Evolutionary conservation across 2,888 invertebrate genomes (phyloP), one percentile per base, ranked within the genome.

Genomic region (Cordilura impudica): DNA sequence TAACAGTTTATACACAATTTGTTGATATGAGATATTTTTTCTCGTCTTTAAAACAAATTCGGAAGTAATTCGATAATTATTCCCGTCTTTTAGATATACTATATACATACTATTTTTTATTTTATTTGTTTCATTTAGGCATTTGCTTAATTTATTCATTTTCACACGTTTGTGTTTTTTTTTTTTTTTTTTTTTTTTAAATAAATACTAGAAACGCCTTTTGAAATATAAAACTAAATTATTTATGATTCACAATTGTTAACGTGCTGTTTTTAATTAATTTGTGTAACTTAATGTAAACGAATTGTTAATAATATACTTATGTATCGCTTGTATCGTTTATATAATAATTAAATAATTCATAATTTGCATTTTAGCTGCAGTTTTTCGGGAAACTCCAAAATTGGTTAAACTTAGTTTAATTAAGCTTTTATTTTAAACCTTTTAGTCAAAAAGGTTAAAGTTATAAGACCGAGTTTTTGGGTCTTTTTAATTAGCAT

Each of bases 121-220:
- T 35, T 6, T n/a, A n/a, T n/a, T 10, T 5, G 39, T 60, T 60
- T 21, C 39, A 23, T 58, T 58, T n/a, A 5, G 43, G 14, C 12
- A 21, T 45, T 60, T 14, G 12, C 43, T 60, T 54, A 61, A 61
- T 60, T 72, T 63, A 63, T 47, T 45, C 31, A 63, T 72, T 54
- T 61, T 61, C 63, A 63, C 53, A 72, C 58, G 56, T 66, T 53
- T 69, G 35, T 12, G n/a, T n/a, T n/a, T n/a, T n/a, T n/a, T n/a
- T n/a, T n/a, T n/a, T n/a, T n/a, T n/a, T n/a, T n/a, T n/a, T n/a
- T n/a, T n/a, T n/a, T n/a, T n/a, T 49, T 23, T 19, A 23, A 23
- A 49, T 49, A 21, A 21, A 18, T 21, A 49, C 23, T 19, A 49
- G 19, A 49, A 19, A 49, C n/a, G 49, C 4, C 19, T 49, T 49